Conservation (phyloP, 2,113 vertebrate genomes). For the Rhynchomys soricoides region DNA sequence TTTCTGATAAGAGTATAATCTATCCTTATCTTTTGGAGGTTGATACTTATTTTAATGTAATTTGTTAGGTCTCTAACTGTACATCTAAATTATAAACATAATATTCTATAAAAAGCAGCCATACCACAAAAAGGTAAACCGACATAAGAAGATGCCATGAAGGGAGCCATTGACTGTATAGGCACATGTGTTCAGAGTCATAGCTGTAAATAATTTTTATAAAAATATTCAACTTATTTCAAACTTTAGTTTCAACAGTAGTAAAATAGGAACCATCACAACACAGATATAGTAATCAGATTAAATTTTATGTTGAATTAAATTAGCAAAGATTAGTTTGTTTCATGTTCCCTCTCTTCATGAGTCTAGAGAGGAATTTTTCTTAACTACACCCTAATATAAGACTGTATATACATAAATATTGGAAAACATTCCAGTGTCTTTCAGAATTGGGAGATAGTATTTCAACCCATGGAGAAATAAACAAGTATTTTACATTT, state of each 20-base stretch:
- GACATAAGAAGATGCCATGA: not conserved
- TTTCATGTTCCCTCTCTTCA: not conserved
- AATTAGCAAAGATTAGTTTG: conserved; percentile 15
- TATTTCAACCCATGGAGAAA: not conserved
- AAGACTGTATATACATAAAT: not conserved
- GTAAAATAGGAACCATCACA: not conserved
- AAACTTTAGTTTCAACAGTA: not conserved
- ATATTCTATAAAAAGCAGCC: not conserved
- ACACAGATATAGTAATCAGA: not conserved
- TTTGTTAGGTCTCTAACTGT: not conserved
- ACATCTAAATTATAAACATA: not conserved
- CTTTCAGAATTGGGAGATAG: not conserved
- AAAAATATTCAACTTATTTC: conserved; percentile 2
- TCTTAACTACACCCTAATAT: not conserved
- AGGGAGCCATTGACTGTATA: not conserved
- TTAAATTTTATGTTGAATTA: not conserved
- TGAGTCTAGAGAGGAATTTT: not conserved
- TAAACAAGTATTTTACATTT: not conserved
- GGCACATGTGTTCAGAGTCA: not conserved
- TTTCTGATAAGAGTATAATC: not conserved
- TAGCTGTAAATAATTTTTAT: not conserved
- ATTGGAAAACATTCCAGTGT: not conserved
- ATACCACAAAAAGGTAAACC: not conserved
- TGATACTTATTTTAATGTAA: not conserved
- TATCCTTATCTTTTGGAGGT: not conserved